A percentile compares a stretch with the other conserved stretches of the same genome.
Conservation (phyloP, 2,113 vertebrate species). For the Anser cygnoides region DNA sequence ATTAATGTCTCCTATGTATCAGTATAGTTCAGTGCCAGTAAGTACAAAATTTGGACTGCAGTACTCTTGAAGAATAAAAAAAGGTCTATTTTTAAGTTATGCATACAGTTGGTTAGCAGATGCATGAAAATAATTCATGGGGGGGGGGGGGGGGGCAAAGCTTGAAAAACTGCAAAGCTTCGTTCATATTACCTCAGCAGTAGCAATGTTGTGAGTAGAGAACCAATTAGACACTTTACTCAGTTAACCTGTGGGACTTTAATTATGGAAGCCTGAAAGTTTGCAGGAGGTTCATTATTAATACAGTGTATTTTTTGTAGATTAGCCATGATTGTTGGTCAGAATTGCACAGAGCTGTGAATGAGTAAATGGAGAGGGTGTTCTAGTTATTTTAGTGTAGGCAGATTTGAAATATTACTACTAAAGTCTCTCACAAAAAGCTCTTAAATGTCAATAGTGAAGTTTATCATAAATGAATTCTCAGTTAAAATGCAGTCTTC, state of each 20-base stretch:
- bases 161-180: background rate
- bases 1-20: background rate
- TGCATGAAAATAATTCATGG: background rate
- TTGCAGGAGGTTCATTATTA: background rate
- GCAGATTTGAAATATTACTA: background rate
- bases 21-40: background rate
- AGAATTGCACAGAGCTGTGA: background rate
- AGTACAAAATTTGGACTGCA: background rate
- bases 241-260: background rate
- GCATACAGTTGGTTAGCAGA: background rate
- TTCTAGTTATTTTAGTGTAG: background rate
- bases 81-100: background rate
- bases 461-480: background rate
- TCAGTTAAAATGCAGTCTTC: background rate
- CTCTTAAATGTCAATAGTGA: background rate
- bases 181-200: background rate
- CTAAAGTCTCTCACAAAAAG: background rate
- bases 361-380: background rate
- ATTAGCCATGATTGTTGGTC: background rate
- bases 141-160: background rate
- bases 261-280: background rate
- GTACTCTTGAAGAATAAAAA: background rate
- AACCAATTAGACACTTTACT: fast-evolving
- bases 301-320: background rate
- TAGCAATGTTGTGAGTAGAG: background rate